Evolutionary conservation across 1,140 invertebrate species (phyloP), one percentile per base, ranked within the genome.

Genomic region (Acromyrmex charruanus): DNA sequence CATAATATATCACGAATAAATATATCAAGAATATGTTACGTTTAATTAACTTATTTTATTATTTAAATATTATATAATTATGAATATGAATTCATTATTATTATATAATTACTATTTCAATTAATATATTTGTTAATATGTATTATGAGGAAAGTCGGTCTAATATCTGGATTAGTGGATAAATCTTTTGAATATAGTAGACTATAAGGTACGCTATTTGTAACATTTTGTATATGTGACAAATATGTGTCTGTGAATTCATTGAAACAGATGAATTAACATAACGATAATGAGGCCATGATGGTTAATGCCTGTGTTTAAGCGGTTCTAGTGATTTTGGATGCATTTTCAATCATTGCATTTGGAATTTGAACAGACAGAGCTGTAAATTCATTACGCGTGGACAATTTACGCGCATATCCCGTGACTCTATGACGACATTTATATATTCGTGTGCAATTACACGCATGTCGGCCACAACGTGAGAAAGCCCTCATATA

Each of bases 381-480:
- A 44, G 35, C 44, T 10, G 75, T 68, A 85, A 68, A 80, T 65
- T 77, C 74, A 80, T 79, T 79, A 79, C 7, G 74, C 44, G 74
- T 25, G 80, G 61, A 84, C 80, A 84, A 84, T 84, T 85, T 55
- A 39, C 59, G 21, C 25, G 39, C 39, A n/a, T 39, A 51, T 69
- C 39, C 66, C 16, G 21, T 69, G 39, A 51, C 35, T 21, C 44
- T 55, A 44, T 61, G 71, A 49, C 65, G 51, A 4, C 69, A 63
- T 85, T 85, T 79, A 79, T 69, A 69, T 69, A 69, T 66, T 79
- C 82, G 35, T 61, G 61, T 74, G 61, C 21, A 85, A 79, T 85
- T 79, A 79, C 59, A 55, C 74, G 82, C 72, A 59, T 21, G 16
- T 35, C 61, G 59, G 31, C 39, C 82, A 49, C 74, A 79, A 68